Evolutionary conservation across 1,140 invertebrate species (phyloP).

Genomic region (Sminthurinus signatus): DNA sequence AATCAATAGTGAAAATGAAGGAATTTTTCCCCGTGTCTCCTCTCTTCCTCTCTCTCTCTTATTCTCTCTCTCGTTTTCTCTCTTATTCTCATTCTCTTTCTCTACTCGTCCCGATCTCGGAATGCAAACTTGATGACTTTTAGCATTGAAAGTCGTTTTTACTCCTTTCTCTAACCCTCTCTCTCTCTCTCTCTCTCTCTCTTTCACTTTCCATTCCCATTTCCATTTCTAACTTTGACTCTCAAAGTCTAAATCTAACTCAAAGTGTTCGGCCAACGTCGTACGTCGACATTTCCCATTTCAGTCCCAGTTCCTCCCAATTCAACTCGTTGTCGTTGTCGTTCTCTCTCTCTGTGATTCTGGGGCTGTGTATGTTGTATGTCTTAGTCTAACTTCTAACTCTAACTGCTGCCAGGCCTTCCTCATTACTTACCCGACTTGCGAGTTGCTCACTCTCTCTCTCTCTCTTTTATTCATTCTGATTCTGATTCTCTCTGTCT

Average conservation of each 20-base stretch:
- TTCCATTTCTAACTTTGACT: background rate
- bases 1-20: slow-evolving; percentile 42
- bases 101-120: slow-evolving; percentile 18
- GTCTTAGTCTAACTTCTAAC: background rate
- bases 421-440: slow-evolving; percentile 7
- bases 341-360: background rate
- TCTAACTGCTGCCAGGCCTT: slow-evolving; percentile 5
- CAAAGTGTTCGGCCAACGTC: slow-evolving; percentile 11
- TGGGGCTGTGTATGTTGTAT: background rate
- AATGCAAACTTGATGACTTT: slow-evolving; percentile 39
- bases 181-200: slow-evolving; percentile 1
- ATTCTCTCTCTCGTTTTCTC: too few relatives aligned
- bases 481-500: too few relatives aligned
- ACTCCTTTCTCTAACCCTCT: slow-evolving; percentile 16
- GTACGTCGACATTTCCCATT: too few relatives aligned
- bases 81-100: too few relatives aligned
- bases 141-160: slow-evolving; percentile 21
- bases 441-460: too few relatives aligned
- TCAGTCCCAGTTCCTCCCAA: slow-evolving; percentile 15
- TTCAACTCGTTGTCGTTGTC: slow-evolving; percentile 8
- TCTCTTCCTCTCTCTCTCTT: too few relatives aligned
- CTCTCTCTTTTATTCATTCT: background rate
- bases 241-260: background rate
- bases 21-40: slow-evolving; percentile 38
- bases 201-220: slow-evolving; percentile 14